Conservation (phyloP, 2,113 vertebrate species). For the Melanostigma gelatinosum region DNA sequence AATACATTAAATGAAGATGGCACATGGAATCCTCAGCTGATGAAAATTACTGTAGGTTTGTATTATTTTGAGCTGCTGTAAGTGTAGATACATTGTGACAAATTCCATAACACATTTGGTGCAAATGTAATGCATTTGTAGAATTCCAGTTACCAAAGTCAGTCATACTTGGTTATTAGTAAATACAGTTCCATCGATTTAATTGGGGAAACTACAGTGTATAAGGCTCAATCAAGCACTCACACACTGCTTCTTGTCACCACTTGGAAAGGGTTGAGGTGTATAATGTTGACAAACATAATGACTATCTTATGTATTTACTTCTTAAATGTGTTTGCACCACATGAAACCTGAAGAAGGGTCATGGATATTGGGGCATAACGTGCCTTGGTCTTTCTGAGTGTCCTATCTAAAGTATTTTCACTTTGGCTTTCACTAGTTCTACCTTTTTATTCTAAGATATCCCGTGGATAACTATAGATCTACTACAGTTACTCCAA, state of each 20-base stretch:
- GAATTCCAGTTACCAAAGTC: not conserved
- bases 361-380: not conserved
- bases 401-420: not conserved
- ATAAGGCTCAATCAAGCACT: constrained; percentile 1
- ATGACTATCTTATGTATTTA: constrained; percentile 15
- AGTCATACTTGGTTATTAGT: not conserved
- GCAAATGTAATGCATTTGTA: not conserved
- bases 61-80: not conserved
- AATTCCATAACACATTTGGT: not conserved
- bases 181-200: not conserved
- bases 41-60: not conserved
- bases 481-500: constrained; percentile 5
- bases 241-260: constrained; percentile 6
- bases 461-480: constrained; percentile 18
- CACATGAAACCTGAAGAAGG: constrained; percentile 20
- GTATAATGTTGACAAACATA: constrained; percentile 36
- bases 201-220: not conserved
- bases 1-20: not conserved
- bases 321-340: constrained; percentile 2
- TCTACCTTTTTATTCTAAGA: not conserved
- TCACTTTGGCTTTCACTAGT: not conserved
- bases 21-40: not conserved
- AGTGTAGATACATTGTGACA: too few relatives aligned
- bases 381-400: not conserved
- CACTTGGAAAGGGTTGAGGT: not conserved